These are phyloP conservation scores for Silurus glanis DNA, from an alignment of 2,113 vertebrate species.

Conservation along the genomic window DNA sequence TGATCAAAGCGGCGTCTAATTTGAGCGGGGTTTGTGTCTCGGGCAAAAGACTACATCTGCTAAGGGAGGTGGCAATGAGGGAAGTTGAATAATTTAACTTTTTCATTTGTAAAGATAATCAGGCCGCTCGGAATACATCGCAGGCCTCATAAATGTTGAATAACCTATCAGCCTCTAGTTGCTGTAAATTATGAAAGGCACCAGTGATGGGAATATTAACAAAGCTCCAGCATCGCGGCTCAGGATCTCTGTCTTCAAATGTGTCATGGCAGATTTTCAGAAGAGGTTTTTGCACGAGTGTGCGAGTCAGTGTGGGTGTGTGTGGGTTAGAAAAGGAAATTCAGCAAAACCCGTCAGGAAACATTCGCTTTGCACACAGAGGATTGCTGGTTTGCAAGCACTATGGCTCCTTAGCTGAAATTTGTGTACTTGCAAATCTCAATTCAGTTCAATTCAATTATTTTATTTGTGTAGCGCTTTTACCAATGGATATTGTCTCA, in stretches of 20 bases:
- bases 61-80: conserved; percentile 62
- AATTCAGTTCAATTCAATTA: neutral
- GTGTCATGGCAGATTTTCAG: conserved; percentile 74
- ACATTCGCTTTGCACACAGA: conserved; percentile 1
- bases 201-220: conserved; percentile 95
- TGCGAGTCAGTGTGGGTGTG: conserved; percentile 31
- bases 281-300: conserved; percentile 56
- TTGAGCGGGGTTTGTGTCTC: conserved; percentile 64
- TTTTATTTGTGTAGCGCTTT: no score
- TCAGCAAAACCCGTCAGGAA: neutral
- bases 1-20: conserved; percentile 58
- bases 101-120: conserved; percentile 99
- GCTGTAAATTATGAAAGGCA: conserved; percentile 99
- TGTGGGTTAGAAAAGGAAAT: neutral
- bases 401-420: neutral
- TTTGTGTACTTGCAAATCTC: neutral
- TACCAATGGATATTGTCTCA: no score
- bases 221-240: conserved; percentile 77
- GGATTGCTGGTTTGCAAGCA: conserved; percentile 21
- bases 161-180: conserved; percentile 99
- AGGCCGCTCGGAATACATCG: conserved; percentile 96
- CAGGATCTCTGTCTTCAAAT: conserved; percentile 77
- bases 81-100: conserved; percentile 98
- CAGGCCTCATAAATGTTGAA: conserved; percentile 99
- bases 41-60: conserved; percentile 67